phyloP scores from a whole-genome alignment of 1,140 invertebrate species.

The Homalodisca vitripennis region DNA sequence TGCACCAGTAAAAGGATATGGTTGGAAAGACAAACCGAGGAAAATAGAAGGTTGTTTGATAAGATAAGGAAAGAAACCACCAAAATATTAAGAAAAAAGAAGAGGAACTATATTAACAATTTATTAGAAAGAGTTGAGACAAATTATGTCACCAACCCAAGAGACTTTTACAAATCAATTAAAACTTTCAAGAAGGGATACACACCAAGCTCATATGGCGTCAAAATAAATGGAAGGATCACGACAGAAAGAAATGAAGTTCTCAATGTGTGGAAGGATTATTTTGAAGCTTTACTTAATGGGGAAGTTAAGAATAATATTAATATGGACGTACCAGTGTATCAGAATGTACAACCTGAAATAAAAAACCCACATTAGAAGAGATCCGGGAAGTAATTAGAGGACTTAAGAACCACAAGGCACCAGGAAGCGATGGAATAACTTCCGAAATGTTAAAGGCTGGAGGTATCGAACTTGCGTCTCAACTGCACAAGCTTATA shows the following conservation, averaged over 20 bases:
- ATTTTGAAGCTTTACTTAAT: constrained; percentile 31
- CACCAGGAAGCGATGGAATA: constrained; percentile 1
- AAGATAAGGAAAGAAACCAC: constrained; percentile 18
- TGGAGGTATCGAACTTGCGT: background rate
- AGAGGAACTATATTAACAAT: constrained; percentile 23
- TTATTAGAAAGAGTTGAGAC: constrained; percentile 30
- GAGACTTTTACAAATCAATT: constrained; percentile 32
- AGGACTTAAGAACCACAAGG: background rate
- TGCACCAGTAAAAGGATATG: constrained; percentile 11
- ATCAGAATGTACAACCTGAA: background rate
- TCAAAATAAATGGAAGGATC: background rate
- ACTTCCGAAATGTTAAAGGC: constrained; percentile 6
- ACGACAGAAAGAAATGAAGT: background rate
- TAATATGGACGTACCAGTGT: background rate
- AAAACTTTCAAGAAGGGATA: constrained; percentile 31
- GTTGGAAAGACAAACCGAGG: constrained; percentile 9
- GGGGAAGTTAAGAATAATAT: background rate
- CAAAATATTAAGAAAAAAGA: constrained; percentile 35
- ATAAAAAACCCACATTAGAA: background rate
- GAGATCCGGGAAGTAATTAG: background rate
- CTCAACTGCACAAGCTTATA: background rate
- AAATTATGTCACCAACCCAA: background rate
- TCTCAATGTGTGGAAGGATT: constrained; percentile 17
- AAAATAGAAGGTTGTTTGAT: constrained; percentile 13
- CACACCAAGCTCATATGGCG: constrained; percentile 22